A percentile compares a stretch with the other conserved stretches of the same genome.
These are phyloP conservation scores for Dryobotodes eremita DNA, from an alignment of 2,888 invertebrate genomes.

Conservation along the genomic window DNA sequence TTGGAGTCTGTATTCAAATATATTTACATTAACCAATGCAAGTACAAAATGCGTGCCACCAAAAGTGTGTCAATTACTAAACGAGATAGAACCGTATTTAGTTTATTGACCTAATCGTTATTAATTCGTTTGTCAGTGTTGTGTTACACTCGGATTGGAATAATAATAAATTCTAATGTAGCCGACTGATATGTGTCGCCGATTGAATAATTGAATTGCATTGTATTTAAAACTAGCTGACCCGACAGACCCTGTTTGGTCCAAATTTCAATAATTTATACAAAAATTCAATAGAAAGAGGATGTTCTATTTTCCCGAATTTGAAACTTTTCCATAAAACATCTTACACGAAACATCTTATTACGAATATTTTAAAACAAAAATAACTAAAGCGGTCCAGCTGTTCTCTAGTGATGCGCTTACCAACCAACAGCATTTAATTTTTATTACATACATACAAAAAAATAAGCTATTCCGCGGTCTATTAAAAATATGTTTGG, in stretches of 20 bases:
- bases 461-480: no score
- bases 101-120: constrained; percentile 36
- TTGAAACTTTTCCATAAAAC: no score
- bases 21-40: constrained; percentile 17
- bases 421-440: no score
- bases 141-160: constrained; percentile 25
- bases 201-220: constrained; percentile 5
- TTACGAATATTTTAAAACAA: no score
- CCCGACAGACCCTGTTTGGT: no score
- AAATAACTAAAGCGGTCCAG: no score
- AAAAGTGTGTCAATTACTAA: constrained; percentile 39
- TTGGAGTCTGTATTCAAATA: constrained; percentile 4
- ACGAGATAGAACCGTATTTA: constrained; percentile 16
- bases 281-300: background rate
- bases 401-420: no score
- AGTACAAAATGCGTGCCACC: constrained; percentile 1
- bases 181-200: constrained; percentile 8
- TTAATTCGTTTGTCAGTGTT: constrained; percentile 22
- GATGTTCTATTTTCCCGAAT: background rate
- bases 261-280: background rate
- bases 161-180: constrained; percentile 29
- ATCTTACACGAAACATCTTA: no score
- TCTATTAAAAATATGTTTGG: no score
- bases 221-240: constrained; percentile 7
- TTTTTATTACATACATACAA: no score